These are phyloP conservation scores for Choloepus didactylus DNA, from an alignment of 2,797 vertebrate genomes.

Conservation along the genomic window DNA sequence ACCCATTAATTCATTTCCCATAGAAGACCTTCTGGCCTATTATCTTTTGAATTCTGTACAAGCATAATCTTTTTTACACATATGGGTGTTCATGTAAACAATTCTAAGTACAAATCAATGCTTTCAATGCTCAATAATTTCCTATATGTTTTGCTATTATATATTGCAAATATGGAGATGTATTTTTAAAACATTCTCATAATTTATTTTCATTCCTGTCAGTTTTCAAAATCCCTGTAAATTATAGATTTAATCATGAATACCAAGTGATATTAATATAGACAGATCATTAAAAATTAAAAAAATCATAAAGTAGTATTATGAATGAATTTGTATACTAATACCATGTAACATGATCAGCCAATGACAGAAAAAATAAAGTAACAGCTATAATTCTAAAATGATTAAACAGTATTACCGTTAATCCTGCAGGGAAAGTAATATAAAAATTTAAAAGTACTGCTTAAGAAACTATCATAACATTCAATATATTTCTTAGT, in stretches of 20 bases:
- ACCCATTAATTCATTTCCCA: slow-evolving; percentile 77
- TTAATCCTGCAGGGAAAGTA: not conserved
- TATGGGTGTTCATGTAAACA: not conserved
- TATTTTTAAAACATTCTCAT: not conserved
- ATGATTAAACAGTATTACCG: not conserved
- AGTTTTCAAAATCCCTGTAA: not conserved
- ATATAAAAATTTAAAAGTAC: not conserved
- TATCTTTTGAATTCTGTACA: not conserved
- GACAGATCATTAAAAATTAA: not conserved
- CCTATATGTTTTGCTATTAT: not conserved
- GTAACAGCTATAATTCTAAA: not conserved
- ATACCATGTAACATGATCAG: not conserved
- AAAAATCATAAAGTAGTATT: not conserved
- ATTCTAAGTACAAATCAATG: not conserved
- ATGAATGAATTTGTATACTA: not conserved
- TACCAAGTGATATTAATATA: not conserved
- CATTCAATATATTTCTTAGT: not conserved
- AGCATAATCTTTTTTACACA: not conserved
- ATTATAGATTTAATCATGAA: not conserved
- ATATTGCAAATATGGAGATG: not conserved
- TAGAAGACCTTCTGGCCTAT: slow-evolving; percentile 47
- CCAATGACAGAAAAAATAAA: not conserved
- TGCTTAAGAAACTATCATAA: not conserved
- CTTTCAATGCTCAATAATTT: not conserved
- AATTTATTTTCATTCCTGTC: not conserved